Percentiles rank a stretch among this genome's conserved stretches.
These are phyloP conservation scores for Drosophila miranda DNA, from an alignment of 1,140 invertebrate genomes.

Conservation along the genomic window DNA sequence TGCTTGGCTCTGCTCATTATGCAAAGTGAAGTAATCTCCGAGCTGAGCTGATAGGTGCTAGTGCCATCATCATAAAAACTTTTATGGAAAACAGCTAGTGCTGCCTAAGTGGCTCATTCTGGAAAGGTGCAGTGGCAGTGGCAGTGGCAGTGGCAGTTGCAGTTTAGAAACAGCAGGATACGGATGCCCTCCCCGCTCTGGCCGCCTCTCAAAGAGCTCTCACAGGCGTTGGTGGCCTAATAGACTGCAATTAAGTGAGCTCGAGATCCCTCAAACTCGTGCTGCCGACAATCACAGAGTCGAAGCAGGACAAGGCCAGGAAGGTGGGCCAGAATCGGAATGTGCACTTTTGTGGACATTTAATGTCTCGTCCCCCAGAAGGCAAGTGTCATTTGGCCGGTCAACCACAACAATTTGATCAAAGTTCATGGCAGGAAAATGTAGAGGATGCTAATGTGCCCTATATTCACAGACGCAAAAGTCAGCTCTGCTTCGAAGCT, in stretches of 20 bases:
- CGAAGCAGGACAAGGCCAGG: conserved; percentile 36
- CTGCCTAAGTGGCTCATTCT: conserved; percentile 55
- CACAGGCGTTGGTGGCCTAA: conserved; percentile 75
- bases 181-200: conserved; percentile 52
- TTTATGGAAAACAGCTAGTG: conserved; percentile 50
- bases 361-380: conserved; percentile 21
- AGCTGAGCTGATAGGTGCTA: conserved; percentile 50
- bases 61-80: conserved; percentile 37
- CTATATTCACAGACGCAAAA: conserved; percentile 7
- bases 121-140: not conserved
- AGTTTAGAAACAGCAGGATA: conserved; percentile 64
- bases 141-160: conserved; percentile 11
- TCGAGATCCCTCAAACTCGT: conserved; percentile 31
- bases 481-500: conserved; percentile 37
- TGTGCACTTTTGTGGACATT: conserved; percentile 55
- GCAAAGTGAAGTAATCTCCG: conserved; percentile 70
- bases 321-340: conserved; percentile 24
- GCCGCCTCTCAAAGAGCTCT: conserved; percentile 61
- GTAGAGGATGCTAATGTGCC: too few species aligned
- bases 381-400: conserved; percentile 16
- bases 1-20: conserved; percentile 55
- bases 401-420: conserved; percentile 8
- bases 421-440: conserved; percentile 8
- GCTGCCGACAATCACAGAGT: conserved; percentile 50
- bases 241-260: conserved; percentile 78